Evolutionary conservation across 2,888 invertebrate species (phyloP).

Genomic region (Tigriopus californicus): DNA sequence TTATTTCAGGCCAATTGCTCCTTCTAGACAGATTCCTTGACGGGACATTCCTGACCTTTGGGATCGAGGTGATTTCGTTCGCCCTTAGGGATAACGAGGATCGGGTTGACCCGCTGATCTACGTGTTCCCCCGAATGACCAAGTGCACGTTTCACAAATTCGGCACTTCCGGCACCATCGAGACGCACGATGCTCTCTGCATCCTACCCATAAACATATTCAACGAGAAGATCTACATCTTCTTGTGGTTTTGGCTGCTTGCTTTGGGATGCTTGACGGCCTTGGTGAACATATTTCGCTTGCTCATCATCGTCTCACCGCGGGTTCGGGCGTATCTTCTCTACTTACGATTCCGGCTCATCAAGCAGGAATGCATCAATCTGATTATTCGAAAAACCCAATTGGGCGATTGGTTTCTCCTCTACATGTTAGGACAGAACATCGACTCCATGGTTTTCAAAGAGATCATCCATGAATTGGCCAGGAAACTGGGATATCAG

Average conservation of each 20-base stretch:
- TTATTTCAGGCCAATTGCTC: slow-evolving; percentile 70
- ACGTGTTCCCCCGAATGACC: slow-evolving; percentile 82
- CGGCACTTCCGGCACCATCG: slow-evolving; percentile 68
- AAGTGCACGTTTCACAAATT: slow-evolving; percentile 89
- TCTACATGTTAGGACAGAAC: slow-evolving; percentile 84
- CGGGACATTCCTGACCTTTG: slow-evolving; percentile 79
- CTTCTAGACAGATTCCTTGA: slow-evolving; percentile 86
- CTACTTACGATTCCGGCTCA: slow-evolving; percentile 65
- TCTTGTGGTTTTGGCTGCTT: slow-evolving; percentile 84
- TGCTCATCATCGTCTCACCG: slow-evolving; percentile 66
- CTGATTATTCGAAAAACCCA: slow-evolving; percentile 75
- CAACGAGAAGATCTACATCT: slow-evolving; percentile 74
- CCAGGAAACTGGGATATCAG: slow-evolving; percentile 57
- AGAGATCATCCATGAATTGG: slow-evolving; percentile 79
- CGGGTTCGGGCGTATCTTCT: slow-evolving; percentile 79
- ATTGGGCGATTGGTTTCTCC: slow-evolving; percentile 87
- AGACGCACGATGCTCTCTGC: slow-evolving; percentile 56
- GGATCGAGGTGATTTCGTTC: slow-evolving; percentile 70
- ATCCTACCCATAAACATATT: slow-evolving; percentile 79
- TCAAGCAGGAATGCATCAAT: slow-evolving; percentile 71
- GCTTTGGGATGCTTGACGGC: slow-evolving; percentile 61
- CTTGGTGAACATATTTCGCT: slow-evolving; percentile 57
- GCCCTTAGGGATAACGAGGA: slow-evolving; percentile 81
- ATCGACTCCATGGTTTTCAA: slow-evolving; percentile 20
- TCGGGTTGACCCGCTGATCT: slow-evolving; percentile 78